Percentiles rank a stretch among this genome's conserved stretches.
Evolutionary conservation across 1,140 invertebrate genomes (phyloP).

Genomic region (Zaprionus gabonicus): DNA sequence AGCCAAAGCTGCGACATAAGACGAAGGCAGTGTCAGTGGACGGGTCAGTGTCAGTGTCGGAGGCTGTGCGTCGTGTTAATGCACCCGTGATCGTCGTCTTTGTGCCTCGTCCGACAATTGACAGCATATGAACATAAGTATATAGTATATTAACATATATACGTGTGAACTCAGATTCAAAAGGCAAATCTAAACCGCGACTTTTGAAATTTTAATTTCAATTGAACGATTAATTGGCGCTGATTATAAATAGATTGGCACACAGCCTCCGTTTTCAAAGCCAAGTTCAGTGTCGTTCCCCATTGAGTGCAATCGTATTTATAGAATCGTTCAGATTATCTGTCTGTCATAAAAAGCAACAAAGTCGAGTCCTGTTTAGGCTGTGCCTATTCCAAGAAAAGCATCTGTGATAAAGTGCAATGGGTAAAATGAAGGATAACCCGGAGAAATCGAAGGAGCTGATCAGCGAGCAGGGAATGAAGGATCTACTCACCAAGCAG

Average conservation of each 20-base stretch:
- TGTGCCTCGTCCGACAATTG: constrained; percentile 35
- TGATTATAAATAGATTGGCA: constrained; percentile 44
- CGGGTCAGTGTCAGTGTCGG: constrained; percentile 12
- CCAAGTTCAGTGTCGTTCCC: constrained; percentile 49
- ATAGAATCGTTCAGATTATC: constrained; percentile 4
- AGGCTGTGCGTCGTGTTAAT: constrained; percentile 56
- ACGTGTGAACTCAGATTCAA: constrained; percentile 1
- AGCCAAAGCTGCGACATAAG: constrained; percentile 1
- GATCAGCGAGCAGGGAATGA: constrained; percentile 77
- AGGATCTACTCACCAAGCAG: constrained; percentile 79
- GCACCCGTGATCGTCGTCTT: constrained; percentile 45
- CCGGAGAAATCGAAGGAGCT: constrained; percentile 65
- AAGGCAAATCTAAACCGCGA: constrained; percentile 34
- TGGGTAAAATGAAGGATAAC: constrained; percentile 68
- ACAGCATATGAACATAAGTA: constrained; percentile 10
- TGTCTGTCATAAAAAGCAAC: neutral
- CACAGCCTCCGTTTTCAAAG: constrained; percentile 29
- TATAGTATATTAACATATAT: constrained; percentile 4
- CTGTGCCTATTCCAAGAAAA: constrained; percentile 5
- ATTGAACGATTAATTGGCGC: constrained; percentile 45
- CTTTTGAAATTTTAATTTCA: constrained; percentile 46
- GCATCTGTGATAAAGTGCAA: constrained; percentile 58
- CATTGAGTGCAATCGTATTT: constrained; percentile 6
- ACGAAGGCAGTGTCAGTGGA: neutral
- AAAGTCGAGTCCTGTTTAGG: neutral